Percentiles rank a stretch among this genome's conserved stretches.
phyloP scores from a whole-genome alignment of 2,797 vertebrate species.

The Psittacula echo region DNA sequence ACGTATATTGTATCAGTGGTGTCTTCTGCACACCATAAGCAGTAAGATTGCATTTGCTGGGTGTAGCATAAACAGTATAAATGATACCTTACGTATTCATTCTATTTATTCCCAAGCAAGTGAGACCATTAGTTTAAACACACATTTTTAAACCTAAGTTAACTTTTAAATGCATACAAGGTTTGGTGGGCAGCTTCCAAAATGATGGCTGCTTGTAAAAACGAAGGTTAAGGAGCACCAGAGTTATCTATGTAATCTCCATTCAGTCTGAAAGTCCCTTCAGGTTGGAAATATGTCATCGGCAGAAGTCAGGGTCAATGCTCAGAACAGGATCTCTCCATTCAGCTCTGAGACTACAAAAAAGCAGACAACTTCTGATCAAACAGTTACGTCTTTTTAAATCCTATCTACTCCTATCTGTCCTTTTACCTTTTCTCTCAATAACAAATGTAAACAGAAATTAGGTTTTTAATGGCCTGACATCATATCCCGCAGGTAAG shows the following conservation, averaged over 20 bases:
- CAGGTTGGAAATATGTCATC: accelerated
- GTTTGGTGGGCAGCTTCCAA: neutral
- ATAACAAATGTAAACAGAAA: neutral
- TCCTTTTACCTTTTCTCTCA: neutral
- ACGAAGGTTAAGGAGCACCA: neutral
- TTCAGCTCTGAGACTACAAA: neutral
- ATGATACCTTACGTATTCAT: accelerated
- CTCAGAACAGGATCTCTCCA: neutral
- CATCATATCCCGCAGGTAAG: neutral
- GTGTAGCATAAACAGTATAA: neutral
- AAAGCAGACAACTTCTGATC: neutral
- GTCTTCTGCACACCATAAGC: neutral
- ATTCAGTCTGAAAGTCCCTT: neutral
- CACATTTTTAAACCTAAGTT: neutral
- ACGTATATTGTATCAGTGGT: neutral
- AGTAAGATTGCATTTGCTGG: neutral
- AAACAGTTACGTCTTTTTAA: neutral
- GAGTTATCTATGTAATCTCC: neutral
- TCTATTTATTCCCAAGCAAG: neutral
- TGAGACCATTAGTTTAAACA: neutral
- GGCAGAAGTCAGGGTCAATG: neutral
- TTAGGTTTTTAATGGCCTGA: neutral
- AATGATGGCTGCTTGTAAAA: neutral
- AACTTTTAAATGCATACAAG: neutral
- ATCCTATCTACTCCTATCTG: neutral